Conservation (phyloP, 2,888 invertebrate species). For the Schizaphis graminum region DNA sequence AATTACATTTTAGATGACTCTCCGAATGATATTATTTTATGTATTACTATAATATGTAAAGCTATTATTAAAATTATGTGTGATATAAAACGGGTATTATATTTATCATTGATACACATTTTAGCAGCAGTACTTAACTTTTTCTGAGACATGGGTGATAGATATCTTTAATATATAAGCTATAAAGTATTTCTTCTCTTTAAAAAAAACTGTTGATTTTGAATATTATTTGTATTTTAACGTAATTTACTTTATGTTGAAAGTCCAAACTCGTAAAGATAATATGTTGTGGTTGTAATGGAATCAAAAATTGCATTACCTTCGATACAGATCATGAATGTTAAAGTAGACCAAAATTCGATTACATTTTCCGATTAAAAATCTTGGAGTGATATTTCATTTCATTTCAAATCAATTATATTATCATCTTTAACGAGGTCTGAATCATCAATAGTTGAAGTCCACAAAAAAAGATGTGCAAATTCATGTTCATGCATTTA, state of each 20-base stretch:
- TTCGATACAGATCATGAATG: not conserved
- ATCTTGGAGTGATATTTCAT: not conserved
- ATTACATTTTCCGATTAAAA: not conserved
- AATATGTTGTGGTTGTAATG: not conserved
- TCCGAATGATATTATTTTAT: not conserved
- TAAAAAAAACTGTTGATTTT: not conserved
- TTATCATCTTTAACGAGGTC: not conserved
- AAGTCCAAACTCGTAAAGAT: not conserved
- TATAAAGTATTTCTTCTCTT: not conserved
- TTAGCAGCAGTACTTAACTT: not conserved
- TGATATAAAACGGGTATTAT: not conserved
- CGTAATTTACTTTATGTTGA: not conserved
- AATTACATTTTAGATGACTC: not conserved
- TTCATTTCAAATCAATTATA: not conserved
- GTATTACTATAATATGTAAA: not conserved
- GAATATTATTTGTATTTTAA: not conserved
- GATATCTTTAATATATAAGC: not conserved
- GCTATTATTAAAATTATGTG: not conserved
- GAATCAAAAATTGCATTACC: not conserved
- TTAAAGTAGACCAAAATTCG: not conserved
- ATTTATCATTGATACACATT: not conserved
- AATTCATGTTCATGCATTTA: not conserved
- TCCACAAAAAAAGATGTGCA: not conserved
- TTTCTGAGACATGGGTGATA: not conserved
- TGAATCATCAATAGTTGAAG: not conserved